These are phyloP conservation scores for Morone chrysops DNA, from an alignment of 2,113 vertebrate species.

Conservation along the genomic window DNA sequence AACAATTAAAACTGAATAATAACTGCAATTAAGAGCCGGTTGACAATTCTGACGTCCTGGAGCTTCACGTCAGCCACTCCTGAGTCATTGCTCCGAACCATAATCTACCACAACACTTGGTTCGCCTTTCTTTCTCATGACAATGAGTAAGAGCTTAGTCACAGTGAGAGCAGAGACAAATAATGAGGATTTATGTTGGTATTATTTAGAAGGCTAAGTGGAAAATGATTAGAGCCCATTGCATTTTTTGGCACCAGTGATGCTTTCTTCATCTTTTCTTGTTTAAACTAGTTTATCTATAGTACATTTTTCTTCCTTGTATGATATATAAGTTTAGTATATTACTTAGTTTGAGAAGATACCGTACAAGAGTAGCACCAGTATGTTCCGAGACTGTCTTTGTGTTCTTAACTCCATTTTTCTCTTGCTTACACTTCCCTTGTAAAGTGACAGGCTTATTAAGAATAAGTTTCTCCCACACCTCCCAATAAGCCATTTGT, in stretches of 20 bases:
- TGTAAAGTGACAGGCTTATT: conserved; percentile 81
- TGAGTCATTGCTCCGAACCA: conserved; percentile 77
- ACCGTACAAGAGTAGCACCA: background rate
- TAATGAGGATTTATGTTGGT: conserved; percentile 44
- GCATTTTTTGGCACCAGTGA: conserved; percentile 13
- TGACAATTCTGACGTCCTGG: conserved; percentile 74
- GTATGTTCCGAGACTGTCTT: conserved; percentile 37
- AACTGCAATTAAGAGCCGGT: conserved; percentile 80
- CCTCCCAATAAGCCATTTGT: conserved; percentile 82
- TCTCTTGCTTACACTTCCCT: conserved; percentile 59
- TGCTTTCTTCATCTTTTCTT: background rate
- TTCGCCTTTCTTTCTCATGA: conserved; percentile 52
- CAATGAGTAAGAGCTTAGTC: conserved; percentile 65
- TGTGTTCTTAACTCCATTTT: conserved; percentile 63
- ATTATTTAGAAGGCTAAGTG: conserved; percentile 43
- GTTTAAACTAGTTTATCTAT: background rate
- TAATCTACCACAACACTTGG: conserved; percentile 81
- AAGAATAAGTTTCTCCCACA: conserved; percentile 81
- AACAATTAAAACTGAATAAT: conserved; percentile 82
- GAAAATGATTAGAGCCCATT: conserved; percentile 33
- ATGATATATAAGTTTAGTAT: background rate
- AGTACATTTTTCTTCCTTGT: background rate
- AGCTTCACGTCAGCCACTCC: conserved; percentile 73
- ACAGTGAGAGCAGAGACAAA: conserved; percentile 37
- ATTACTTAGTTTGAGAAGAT: conserved; percentile 3